Percentiles rank a stretch among this genome's conserved stretches.
phyloP scores from a whole-genome alignment of 2,888 invertebrate genomes.

The Tipula helvola region DNA sequence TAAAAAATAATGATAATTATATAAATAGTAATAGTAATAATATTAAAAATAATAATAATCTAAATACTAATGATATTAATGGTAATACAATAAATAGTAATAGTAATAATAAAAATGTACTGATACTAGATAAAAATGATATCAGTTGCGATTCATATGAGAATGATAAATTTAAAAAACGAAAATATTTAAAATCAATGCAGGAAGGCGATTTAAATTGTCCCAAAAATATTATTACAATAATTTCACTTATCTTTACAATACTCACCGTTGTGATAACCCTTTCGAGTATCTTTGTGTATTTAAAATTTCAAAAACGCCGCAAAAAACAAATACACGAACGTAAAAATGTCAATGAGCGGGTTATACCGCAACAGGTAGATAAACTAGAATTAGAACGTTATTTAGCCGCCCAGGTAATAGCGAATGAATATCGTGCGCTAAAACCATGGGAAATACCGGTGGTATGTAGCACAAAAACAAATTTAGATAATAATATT shows the following conservation, averaged over 20 bases:
- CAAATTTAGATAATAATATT: conserved; percentile 8
- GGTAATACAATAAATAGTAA: not conserved
- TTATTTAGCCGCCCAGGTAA: conserved; percentile 34
- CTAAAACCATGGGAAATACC: conserved; percentile 35
- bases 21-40: conserved; percentile 5
- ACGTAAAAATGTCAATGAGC: conserved; percentile 33
- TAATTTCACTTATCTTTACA: conserved; percentile 34
- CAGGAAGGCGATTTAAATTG: conserved; percentile 35
- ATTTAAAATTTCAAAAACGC: conserved; percentile 31
- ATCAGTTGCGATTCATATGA: conserved; percentile 35
- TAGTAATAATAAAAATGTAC: not conserved
- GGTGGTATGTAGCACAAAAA: conserved; percentile 26
- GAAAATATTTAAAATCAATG: conserved; percentile 29
- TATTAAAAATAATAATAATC: not conserved
- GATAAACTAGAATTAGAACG: conserved; percentile 35
- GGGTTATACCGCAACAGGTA: conserved; percentile 32
- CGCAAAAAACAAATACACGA: conserved; percentile 30
- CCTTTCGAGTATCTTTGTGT: conserved; percentile 32
- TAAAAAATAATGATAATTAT: not conserved
- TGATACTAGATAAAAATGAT: conserved; percentile 28
- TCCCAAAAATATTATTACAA: conserved; percentile 36
- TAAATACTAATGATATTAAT: not conserved
- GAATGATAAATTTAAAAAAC: conserved; percentile 27
- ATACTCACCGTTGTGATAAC: conserved; percentile 32
- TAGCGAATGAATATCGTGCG: conserved; percentile 35